Conservation (phyloP, 2,797 vertebrate genomes). For the Xenopus petersii region DNA sequence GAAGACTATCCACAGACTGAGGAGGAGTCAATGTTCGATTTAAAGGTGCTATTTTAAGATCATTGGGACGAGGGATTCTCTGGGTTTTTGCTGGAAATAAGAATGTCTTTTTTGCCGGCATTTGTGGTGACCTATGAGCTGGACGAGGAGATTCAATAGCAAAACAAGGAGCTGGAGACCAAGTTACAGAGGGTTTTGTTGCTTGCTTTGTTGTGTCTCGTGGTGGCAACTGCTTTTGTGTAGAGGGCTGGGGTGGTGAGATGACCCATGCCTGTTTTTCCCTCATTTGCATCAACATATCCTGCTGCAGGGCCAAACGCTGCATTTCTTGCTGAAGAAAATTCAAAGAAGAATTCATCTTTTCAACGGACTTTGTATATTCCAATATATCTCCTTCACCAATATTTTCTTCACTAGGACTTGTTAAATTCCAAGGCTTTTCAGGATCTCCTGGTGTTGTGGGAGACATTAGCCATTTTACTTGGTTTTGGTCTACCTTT, state of each 20-base stretch:
- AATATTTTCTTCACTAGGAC: conserved; percentile 70
- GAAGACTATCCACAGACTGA: conserved; percentile 93
- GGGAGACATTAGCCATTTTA: conserved; percentile 76
- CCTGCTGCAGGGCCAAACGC: conserved; percentile 91
- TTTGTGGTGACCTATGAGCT: conserved; percentile 83
- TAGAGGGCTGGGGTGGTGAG: conserved; percentile 79
- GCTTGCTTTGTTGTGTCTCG: conserved; percentile 75
- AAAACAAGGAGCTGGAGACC: conserved; percentile 67
- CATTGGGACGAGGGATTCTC: conserved; percentile 84
- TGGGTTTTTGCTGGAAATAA: conserved; percentile 84
- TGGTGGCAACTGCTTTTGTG: conserved; percentile 74
- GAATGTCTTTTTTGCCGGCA: conserved; percentile 80
- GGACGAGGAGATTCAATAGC: conserved; percentile 79
- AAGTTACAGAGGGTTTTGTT: conserved; percentile 76
- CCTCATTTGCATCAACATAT: conserved; percentile 95
- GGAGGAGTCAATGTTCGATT: conserved; percentile 90
- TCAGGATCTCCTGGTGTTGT: conserved; percentile 60
- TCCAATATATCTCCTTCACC: conserved; percentile 86
- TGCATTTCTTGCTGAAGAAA: conserved; percentile 97
- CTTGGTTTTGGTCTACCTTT: conserved; percentile 60
- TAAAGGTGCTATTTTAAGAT: conserved; percentile 88
- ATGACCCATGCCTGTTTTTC: conserved; percentile 92
- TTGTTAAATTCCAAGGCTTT: conserved; percentile 66
- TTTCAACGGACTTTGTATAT: conserved; percentile 93
- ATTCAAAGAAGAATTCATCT: conserved; percentile 87